Percentiles rank a stretch among this genome's conserved stretches.
phyloP scores from a whole-genome alignment of 2,888 invertebrate genomes.

The Sarcophaga rosellei region DNA sequence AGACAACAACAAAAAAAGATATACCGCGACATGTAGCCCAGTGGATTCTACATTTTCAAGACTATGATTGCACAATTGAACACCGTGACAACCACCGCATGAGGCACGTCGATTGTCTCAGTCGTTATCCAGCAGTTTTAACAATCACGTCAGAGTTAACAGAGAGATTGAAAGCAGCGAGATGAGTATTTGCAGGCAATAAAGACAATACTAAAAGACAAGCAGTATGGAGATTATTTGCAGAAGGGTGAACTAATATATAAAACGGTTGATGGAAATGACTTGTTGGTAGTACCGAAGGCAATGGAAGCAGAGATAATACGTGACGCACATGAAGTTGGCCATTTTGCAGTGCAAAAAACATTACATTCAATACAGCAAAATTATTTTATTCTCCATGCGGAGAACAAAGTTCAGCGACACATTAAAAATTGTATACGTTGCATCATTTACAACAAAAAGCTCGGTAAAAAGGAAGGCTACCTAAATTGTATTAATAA shows the following conservation, averaged over 20 bases:
- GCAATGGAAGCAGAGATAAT: constrained; percentile 45
- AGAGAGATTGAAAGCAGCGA: not conserved
- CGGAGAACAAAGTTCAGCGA: constrained; percentile 33
- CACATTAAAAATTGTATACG: constrained; percentile 52
- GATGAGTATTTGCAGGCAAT: constrained; percentile 1
- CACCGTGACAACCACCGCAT: constrained; percentile 60
- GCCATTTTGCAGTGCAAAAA: constrained; percentile 9
- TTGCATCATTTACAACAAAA: constrained; percentile 53
- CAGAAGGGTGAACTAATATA: constrained; percentile 9
- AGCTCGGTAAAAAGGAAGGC: constrained; percentile 69
- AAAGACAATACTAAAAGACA: not conserved
- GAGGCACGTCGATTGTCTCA: constrained; percentile 4
- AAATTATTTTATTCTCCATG: constrained; percentile 41
- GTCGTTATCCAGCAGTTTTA: not conserved
- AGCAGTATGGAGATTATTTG: not conserved
- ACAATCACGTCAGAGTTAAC: not conserved
- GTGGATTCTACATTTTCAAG: constrained; percentile 48
- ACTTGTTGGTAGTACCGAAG: constrained; percentile 51
- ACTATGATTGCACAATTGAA: constrained; percentile 68
- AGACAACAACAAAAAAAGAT: constrained; percentile 61
- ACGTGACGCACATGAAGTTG: not conserved
- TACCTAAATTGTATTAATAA: constrained; percentile 74
- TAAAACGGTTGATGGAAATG: constrained; percentile 41
- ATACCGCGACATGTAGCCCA: constrained; percentile 37
- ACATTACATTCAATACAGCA: constrained; percentile 23